Conservation (phyloP, 2,797 vertebrate species). For the Esox lucius region DNA sequence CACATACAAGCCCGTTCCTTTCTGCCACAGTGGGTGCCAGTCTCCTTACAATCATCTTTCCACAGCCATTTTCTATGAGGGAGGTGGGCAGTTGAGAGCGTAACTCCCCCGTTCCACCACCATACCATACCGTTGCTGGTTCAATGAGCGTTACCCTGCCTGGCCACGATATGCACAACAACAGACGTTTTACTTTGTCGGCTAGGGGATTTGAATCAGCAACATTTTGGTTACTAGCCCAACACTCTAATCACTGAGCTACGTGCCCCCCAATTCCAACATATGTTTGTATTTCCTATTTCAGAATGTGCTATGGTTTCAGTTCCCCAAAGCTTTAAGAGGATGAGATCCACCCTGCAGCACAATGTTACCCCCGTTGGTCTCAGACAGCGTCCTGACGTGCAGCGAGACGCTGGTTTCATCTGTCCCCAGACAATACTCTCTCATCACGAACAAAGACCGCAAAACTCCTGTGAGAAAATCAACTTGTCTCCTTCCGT, state of each 20-base stretch:
- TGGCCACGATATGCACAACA: background rate
- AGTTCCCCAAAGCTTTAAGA: background rate
- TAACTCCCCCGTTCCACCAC: background rate
- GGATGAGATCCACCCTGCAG: background rate
- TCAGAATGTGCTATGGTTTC: too few species aligned
- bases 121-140: background rate
- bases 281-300: background rate
- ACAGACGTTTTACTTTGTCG: too few species aligned
- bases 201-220: too few species aligned
- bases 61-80: background rate
- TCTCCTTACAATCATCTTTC: background rate
- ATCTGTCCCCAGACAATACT: background rate
- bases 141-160: background rate
- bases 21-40: background rate
- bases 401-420: background rate
- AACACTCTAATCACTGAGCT: too few species aligned
- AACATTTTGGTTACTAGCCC: too few species aligned
- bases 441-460: background rate
- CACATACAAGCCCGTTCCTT: background rate
- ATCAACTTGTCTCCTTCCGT: background rate
- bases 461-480: background rate
- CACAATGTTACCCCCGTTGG: background rate
- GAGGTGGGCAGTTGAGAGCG: background rate
- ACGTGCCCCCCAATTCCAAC: background rate
- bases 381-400: background rate